Conservation (phyloP, 2,888 invertebrate genomes). For the Cheilosia vulpina region DNA sequence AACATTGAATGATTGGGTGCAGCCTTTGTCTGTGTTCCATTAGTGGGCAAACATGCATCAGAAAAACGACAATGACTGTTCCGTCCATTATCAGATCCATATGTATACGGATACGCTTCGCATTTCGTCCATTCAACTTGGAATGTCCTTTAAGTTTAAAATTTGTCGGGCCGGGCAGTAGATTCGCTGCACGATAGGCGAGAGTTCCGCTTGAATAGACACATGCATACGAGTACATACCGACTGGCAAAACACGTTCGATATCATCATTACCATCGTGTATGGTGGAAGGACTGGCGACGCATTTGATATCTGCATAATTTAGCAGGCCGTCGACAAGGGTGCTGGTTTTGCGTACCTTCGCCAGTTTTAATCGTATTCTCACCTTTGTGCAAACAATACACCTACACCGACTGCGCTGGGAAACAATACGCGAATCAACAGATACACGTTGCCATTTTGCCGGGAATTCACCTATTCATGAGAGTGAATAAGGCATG, state of each 20-base stretch:
- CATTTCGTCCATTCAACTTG: not conserved
- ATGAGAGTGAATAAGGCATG: constrained; percentile 26
- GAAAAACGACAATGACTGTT: constrained; percentile 13
- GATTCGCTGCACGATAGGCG: not conserved
- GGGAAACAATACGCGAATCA: constrained; percentile 46
- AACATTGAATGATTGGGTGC: not conserved
- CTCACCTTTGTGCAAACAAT: constrained; percentile 68
- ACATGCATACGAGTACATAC: not conserved
- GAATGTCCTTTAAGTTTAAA: not conserved
- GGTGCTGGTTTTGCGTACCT: constrained; percentile 22
- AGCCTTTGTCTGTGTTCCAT: constrained; percentile 4
- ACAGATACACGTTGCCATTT: constrained; percentile 34
- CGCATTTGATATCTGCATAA: constrained; percentile 71
- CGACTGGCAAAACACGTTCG: constrained; percentile 5
- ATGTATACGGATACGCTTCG: not conserved
- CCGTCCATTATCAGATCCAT: constrained; percentile 7
- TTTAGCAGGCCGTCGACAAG: constrained; percentile 40
- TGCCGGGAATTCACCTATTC: constrained; percentile 31
- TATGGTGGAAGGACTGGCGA: not conserved
- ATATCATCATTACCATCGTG: constrained; percentile 27
- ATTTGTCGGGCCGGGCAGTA: not conserved
- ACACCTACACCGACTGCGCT: not conserved
- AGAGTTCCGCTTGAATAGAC: too few species aligned
- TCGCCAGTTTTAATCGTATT: constrained; percentile 63
- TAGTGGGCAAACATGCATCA: constrained; percentile 18